Base-by-base conservation (phyloP, 2,888 invertebrate genomes). In the Chrysolina oricalcia region DNA sequence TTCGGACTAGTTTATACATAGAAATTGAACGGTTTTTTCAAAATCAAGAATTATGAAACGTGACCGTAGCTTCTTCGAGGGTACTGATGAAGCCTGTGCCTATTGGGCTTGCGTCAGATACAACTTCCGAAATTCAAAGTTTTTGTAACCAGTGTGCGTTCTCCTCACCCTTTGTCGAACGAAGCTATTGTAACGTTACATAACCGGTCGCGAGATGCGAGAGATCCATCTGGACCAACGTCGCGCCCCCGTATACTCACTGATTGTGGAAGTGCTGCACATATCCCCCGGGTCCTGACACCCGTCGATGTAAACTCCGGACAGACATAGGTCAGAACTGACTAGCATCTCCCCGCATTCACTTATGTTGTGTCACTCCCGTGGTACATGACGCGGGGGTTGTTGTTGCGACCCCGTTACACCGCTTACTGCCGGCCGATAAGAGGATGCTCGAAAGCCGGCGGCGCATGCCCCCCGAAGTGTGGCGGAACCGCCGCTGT, bases 261-360 rank as follows among this genome's bases (percentile, higher is more conserved):
- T 89, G 89, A 83, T 87, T 89, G 86, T 89, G 87, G 86, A 87
- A 89, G 86, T 89, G 88, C 82, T 88, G 88, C 82, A 88, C 88
- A 84, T 88, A 88, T 86, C 88, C 88, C 84, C 89, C 89, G 88
- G 89, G 89, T 87, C 89, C 89, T 86, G 89, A 89, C 83, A 89
- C 89, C 89, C 89, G 88, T 85, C 89, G 87, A 87, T 89, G 89
- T 86, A 89, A 87, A 87, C 89, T 89, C 87, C 89, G 88, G 88
- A 89, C 88, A 88, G 89, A 89, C 89, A 89, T 89, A 89, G 86
- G 88, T 88, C 87, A 83, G 85, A 84, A 83, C 85, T 86, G 85
- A 88, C 88, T 88, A 88, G 87, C 88, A 88, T 88, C 86, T 86
- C 88, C 87, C 85, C 86, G 87, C 86, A 86, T 86, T 87, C 87